Conservation (phyloP, 2,797 vertebrate species). For the Triplophysa yarkandensis region DNA sequence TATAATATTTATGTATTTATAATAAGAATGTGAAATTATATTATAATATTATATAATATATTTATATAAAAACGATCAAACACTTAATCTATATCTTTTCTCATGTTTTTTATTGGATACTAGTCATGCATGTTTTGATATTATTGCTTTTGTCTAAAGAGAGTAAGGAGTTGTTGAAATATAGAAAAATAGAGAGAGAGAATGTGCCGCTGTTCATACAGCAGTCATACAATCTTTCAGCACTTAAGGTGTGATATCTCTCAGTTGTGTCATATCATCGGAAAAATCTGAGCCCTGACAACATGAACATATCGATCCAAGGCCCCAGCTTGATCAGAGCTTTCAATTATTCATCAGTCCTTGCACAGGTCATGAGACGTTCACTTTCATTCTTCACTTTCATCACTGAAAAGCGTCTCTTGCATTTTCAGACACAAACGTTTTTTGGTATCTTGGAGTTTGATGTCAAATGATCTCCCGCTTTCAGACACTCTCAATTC, state of each 20-base stretch:
- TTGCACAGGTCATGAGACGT: slow-evolving; percentile 48
- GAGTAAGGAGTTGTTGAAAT: too few relatives aligned
- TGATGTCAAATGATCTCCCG: not conserved
- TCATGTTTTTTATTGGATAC: too few relatives aligned
- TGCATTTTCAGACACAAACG: slow-evolving; percentile 56
- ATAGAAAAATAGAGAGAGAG: not conserved
- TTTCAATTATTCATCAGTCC: slow-evolving; percentile 65
- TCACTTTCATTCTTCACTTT: slow-evolving; percentile 50
- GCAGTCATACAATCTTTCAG: not conserved
- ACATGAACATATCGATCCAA: slow-evolving; percentile 56
- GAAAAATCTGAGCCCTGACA: slow-evolving; percentile 33
- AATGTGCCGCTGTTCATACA: too few relatives aligned
- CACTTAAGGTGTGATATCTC: not conserved
- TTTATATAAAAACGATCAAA: too few relatives aligned
- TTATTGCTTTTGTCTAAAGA: too few relatives aligned
- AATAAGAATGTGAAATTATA: too few relatives aligned
- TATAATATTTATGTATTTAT: too few relatives aligned
- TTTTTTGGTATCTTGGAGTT: not conserved
- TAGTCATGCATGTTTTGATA: too few relatives aligned
- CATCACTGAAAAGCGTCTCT: slow-evolving; percentile 59
- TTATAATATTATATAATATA: too few relatives aligned
- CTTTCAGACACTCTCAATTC: slow-evolving; percentile 4
- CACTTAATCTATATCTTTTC: too few relatives aligned
- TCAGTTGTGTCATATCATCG: slow-evolving; percentile 42
- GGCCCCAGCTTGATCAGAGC: slow-evolving; percentile 46